Conservation (phyloP, 2,888 invertebrate species). For the Tipula helvola region DNA sequence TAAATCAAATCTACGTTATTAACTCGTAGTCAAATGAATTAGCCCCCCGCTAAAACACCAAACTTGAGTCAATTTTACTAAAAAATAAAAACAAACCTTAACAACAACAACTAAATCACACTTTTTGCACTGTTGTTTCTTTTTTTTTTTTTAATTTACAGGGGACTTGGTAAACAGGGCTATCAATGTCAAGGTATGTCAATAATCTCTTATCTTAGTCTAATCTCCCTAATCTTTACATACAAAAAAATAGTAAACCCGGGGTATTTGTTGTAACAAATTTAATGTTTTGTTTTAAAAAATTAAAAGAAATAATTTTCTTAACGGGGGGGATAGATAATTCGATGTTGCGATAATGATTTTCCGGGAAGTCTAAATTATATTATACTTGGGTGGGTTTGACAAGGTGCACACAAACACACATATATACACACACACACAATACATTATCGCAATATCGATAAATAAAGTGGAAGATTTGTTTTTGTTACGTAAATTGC, state of each 20-base stretch:
- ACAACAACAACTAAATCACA: neutral
- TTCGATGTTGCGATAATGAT: slow-evolving; percentile 4
- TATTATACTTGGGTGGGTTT: neutral
- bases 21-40: neutral
- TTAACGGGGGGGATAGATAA: neutral
- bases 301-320: neutral
- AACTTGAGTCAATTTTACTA: neutral
- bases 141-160: slow-evolving; percentile 41
- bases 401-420: neutral
- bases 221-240: neutral
- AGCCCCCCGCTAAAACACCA: neutral
- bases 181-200: slow-evolving; percentile 91
- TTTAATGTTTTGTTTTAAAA: neutral
- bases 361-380: neutral
- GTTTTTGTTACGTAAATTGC: neutral
- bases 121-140: slow-evolving; percentile 12
- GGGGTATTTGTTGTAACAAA: neutral
- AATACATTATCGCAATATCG: neutral
- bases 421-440: too few relatives aligned
- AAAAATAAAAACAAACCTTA: neutral
- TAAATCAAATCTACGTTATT: neutral
- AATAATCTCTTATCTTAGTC: slow-evolving; percentile 6
- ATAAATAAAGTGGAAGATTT: neutral
- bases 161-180: slow-evolving; percentile 94
- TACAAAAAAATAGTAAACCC: neutral